Percentiles rank a stretch among this genome's conserved stretches.
Conservation (phyloP, 2,797 vertebrate genomes). For the Gymnopithys bicolor region DNA sequence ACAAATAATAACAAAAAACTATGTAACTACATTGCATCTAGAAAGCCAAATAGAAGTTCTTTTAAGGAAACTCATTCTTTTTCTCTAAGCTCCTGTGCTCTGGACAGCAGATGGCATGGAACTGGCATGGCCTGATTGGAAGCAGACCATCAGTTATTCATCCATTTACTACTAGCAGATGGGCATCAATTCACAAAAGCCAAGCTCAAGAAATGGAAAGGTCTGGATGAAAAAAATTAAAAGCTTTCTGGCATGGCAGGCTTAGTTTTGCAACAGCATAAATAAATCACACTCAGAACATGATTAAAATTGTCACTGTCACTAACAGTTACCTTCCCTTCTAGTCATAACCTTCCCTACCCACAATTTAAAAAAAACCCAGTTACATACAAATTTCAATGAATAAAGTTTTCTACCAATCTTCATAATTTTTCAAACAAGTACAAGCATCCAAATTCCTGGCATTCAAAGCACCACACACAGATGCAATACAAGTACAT, state of each 20-base stretch:
- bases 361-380: too few species aligned
- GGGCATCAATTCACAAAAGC: constrained; percentile 58
- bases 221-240: constrained; percentile 56
- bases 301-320: constrained; percentile 32
- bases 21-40: not conserved
- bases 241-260: constrained; percentile 50
- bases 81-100: constrained; percentile 5
- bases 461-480: not conserved
- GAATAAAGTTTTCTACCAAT: not conserved
- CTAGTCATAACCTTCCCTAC: not conserved
- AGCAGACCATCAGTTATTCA: constrained; percentile 63
- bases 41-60: constrained; percentile 15
- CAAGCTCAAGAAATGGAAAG: constrained; percentile 71
- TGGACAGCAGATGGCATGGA: constrained; percentile 72
- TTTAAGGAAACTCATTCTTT: constrained; percentile 56
- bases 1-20: not conserved
- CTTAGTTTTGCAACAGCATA: constrained; percentile 34
- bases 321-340: not conserved
- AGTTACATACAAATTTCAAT: not conserved
- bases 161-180: constrained; percentile 76
- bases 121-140: constrained; percentile 54
- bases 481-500: not conserved
- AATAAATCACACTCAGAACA: constrained; percentile 44
- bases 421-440: not conserved
- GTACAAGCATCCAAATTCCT: not conserved